phyloP scores from a whole-genome alignment of 2,888 invertebrate species.

The Parapristionchus giblindavisi region DNA sequence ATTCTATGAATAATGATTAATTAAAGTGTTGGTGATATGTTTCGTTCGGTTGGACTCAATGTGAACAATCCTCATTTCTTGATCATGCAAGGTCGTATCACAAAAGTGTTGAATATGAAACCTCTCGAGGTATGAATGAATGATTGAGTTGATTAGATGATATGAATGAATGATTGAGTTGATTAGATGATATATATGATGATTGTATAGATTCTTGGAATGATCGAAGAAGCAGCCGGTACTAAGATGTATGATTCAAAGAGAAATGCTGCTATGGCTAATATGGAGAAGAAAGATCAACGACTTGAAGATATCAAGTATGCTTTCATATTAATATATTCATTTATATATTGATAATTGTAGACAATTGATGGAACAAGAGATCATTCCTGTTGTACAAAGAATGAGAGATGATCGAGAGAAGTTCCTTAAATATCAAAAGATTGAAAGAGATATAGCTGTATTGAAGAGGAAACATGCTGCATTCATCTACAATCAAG shows the following conservation, averaged over 20 bases:
- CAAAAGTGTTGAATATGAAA: conserved; percentile 98
- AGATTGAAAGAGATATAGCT: conserved; percentile 84
- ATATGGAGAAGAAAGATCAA: conserved; percentile 89
- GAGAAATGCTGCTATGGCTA: conserved; percentile 84
- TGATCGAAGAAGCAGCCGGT: conserved; percentile 99
- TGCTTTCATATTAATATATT: background rate
- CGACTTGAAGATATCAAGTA: conserved; percentile 82
- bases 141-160: background rate
- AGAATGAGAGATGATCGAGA: conserved; percentile 84
- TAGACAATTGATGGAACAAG: conserved; percentile 77
- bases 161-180: background rate
- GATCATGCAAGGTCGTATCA: conserved; percentile 98
- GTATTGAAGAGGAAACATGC: conserved; percentile 80
- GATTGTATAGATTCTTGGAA: conserved; percentile 81
- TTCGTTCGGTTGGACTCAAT: conserved; percentile 94
- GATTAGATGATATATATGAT: background rate
- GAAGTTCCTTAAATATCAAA: conserved; percentile 82
- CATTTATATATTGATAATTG: background rate
- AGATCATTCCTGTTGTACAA: conserved; percentile 87
- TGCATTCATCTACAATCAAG: conserved; percentile 74
- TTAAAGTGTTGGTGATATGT: conserved; percentile 85
- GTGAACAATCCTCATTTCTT: conserved; percentile 98
- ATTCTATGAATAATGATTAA: background rate
- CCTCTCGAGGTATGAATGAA: conserved; percentile 82
- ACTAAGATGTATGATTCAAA: conserved; percentile 96